These are phyloP conservation scores for Tokudaia muenninki DNA, from an alignment of 2,797 vertebrate species.

Conservation along the genomic window DNA sequence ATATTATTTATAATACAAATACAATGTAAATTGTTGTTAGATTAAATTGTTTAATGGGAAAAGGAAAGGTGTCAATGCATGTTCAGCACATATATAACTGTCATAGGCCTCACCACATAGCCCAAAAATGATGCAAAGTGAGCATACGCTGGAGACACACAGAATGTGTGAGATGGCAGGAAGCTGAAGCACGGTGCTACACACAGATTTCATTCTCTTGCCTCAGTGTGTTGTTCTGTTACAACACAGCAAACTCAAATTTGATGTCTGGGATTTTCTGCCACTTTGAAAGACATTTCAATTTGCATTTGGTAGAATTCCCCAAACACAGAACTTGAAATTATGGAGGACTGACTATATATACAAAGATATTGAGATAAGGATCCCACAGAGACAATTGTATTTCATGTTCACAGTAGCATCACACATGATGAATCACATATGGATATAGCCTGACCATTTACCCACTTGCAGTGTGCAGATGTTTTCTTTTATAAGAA, in stretches of 20 bases:
- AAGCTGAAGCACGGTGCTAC: fast-evolving
- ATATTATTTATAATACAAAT: background rate
- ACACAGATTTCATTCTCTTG: background rate
- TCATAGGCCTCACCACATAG: background rate
- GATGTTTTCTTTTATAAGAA: background rate
- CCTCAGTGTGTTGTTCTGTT: too few relatives aligned
- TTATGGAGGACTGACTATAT: too few relatives aligned
- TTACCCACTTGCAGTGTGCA: background rate
- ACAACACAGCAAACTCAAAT: background rate
- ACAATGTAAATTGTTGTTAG: background rate
- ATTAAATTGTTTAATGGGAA: background rate
- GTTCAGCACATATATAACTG: background rate
- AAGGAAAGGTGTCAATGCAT: background rate
- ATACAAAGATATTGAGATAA: background rate
- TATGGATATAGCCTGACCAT: background rate
- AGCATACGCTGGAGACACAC: background rate
- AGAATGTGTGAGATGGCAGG: fast-evolving
- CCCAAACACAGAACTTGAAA: background rate
- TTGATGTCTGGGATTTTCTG: background rate
- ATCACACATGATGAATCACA: background rate
- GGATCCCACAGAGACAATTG: background rate
- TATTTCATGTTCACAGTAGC: too few relatives aligned
- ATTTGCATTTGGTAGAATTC: background rate
- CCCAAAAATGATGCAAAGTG: background rate
- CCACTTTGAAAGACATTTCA: background rate